A percentile compares a stretch with the other conserved stretches of the same genome.
phyloP scores from a whole-genome alignment of 2,113 vertebrate genomes.

The Petrocephalus zakoni region DNA sequence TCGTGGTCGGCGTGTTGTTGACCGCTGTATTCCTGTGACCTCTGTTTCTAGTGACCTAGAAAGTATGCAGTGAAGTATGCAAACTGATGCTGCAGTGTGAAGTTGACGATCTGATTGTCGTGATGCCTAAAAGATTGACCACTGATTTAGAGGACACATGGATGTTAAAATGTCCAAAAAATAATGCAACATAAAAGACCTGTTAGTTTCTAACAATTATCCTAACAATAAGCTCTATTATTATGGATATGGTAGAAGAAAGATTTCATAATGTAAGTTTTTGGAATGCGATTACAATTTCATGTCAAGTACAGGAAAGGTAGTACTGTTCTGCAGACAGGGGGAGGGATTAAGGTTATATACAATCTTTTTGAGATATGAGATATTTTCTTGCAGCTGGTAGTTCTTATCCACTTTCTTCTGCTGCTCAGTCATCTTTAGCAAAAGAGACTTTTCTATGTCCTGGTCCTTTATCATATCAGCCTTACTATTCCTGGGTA shows the following conservation, averaged over 20 bases:
- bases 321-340: conserved; percentile 44
- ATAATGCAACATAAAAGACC: neutral
- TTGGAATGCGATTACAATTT: neutral
- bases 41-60: neutral
- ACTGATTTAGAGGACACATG: neutral
- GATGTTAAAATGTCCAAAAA: neutral
- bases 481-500: conserved; percentile 75
- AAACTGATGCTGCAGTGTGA: neutral
- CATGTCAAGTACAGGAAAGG: conserved; percentile 55
- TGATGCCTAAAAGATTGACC: neutral
- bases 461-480: conserved; percentile 84
- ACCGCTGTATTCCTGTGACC: neutral
- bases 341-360: conserved; percentile 71
- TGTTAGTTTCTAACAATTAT: neutral
- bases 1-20: neutral
- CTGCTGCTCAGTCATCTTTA: conserved; percentile 76
- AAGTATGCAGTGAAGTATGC: neutral
- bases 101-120: neutral
- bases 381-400: conserved; percentile 87
- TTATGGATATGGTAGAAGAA: neutral
- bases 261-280: neutral
- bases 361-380: conserved; percentile 83
- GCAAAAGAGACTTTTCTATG: conserved; percentile 81
- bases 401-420: conserved; percentile 80
- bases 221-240: neutral